These are phyloP conservation scores for Tricholaema leucomelas DNA, from an alignment of 2,113 vertebrate species.

Conservation along the genomic window DNA sequence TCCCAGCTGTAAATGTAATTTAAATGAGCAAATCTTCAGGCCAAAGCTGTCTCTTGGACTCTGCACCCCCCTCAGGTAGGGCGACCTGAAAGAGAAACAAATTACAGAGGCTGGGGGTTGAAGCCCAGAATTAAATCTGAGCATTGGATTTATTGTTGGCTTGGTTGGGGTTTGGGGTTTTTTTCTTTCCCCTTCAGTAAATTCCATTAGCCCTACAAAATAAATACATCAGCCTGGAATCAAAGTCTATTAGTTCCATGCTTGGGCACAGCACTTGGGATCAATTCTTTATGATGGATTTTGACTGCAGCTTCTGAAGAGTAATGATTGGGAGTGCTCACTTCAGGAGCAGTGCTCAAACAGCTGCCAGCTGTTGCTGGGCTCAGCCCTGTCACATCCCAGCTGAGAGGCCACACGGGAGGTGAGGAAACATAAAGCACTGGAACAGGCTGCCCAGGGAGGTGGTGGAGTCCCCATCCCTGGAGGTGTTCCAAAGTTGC, in stretches of 20 bases:
- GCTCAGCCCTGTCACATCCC: no score
- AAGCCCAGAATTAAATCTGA: neutral
- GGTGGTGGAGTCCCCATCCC: no score
- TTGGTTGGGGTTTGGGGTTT: no score
- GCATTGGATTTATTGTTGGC: neutral
- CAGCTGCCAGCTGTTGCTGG: no score
- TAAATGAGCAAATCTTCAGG: neutral
- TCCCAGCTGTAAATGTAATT: neutral
- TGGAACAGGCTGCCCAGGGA: no score
- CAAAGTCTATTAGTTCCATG: neutral
- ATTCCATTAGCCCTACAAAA: neutral
- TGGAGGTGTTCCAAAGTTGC: no score
- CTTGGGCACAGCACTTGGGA: neutral
- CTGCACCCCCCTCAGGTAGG: neutral
- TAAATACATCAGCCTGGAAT: neutral
- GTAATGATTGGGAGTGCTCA: neutral
- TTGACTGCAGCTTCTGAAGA: neutral
- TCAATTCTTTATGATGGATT: neutral
- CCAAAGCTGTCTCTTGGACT: neutral
- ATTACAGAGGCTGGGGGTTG: neutral
- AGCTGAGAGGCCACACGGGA: rapidly evolving
- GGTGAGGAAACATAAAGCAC: neutral
- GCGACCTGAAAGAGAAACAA: neutral
- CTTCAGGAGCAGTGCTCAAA: neutral
- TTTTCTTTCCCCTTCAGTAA: neutral